Base-by-base conservation (phyloP, 2,797 vertebrate genomes). In the Columba guinea region DNA sequence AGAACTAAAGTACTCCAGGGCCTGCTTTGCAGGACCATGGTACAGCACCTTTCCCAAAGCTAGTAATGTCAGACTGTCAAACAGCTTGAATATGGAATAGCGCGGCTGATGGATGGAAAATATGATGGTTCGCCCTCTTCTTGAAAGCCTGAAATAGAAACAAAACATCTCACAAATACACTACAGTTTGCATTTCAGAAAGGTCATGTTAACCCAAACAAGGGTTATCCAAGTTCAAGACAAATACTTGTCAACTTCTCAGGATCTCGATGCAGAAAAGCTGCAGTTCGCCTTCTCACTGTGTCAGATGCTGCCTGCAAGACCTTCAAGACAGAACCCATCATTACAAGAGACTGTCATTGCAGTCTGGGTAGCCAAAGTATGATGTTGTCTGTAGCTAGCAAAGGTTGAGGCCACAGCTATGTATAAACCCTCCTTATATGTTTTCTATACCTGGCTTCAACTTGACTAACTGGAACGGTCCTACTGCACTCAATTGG, bases 51-150 rank as follows among this genome's bases (percentile, higher is more conserved):
- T 97, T 34, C 96, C 95, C 4, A 77, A 89, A 86, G 96, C 91
- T 69, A 97, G 51, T 35, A 96, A 85, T 1, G 90, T 94, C 59
- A 97, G 69, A 63, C 95, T 95, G 69, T 96, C 93, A 83, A 95
- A 97, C 52, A 96, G 85, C 79, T 94, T 97, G 87, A 96, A 97
- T 87, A 97, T 95, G 19, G 95, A 89, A 34, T 95, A 96, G 30
- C 84, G 96, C 30, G 95, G 95, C 78, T 96, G 95, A 69, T 94
- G 88, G 84, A 96, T 96, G 9, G 94, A 97, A 79, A 97, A 96
- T 60, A 97, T 89, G 63, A 89, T 96, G 34, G 94, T 97, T 88
- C 96, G 65, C 20, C 96, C 95, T 85, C 95, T 91, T 90, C 95
- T 90, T 58, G 96, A 97, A 41, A 95, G 96, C 52, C 97, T 97